Percentiles rank a stretch among this genome's conserved stretches.
Conservation (phyloP, 2,888 invertebrate species). For the Ischnus inquisitorius region DNA sequence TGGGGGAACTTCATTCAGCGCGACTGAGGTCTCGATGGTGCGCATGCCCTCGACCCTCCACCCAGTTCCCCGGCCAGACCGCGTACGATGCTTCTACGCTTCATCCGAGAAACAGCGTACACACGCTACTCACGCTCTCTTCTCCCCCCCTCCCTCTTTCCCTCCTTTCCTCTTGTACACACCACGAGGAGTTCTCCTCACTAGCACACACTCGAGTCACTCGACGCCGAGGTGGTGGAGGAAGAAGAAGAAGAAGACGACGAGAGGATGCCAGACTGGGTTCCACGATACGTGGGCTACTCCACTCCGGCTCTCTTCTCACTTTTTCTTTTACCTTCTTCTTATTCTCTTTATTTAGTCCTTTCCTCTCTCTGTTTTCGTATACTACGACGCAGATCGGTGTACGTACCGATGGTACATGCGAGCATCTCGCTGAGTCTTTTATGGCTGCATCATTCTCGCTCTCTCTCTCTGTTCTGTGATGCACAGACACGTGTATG, state of each 20-base stretch:
- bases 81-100: slow-evolving; percentile 70
- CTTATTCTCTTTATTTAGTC: slow-evolving; percentile 48
- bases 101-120: slow-evolving; percentile 77
- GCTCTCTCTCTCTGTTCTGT: slow-evolving; percentile 12
- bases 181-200: slow-evolving; percentile 48
- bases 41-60: slow-evolving; percentile 80
- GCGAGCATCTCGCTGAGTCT: slow-evolving; percentile 13
- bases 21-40: slow-evolving; percentile 74
- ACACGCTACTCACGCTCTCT: slow-evolving; percentile 83
- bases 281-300: slow-evolving; percentile 43
- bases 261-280: slow-evolving; percentile 49
- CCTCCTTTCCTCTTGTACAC: slow-evolving; percentile 21
- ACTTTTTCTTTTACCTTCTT: slow-evolving; percentile 20
- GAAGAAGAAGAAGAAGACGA: slow-evolving; percentile 31
- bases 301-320: slow-evolving; percentile 48
- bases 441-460: slow-evolving; percentile 29
- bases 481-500: slow-evolving; percentile 9
- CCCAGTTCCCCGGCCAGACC: slow-evolving; percentile 63
- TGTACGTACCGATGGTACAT: not conserved
- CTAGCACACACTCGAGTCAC: slow-evolving; percentile 57
- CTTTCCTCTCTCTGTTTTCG: slow-evolving; percentile 53
- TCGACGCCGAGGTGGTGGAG: slow-evolving; percentile 46
- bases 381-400: not conserved
- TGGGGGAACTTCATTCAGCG: slow-evolving; percentile 84
- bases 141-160: slow-evolving; percentile 66